These are phyloP conservation scores for Hippoglossus hippoglossus DNA, from an alignment of 2,797 vertebrate species.

Conservation along the genomic window DNA sequence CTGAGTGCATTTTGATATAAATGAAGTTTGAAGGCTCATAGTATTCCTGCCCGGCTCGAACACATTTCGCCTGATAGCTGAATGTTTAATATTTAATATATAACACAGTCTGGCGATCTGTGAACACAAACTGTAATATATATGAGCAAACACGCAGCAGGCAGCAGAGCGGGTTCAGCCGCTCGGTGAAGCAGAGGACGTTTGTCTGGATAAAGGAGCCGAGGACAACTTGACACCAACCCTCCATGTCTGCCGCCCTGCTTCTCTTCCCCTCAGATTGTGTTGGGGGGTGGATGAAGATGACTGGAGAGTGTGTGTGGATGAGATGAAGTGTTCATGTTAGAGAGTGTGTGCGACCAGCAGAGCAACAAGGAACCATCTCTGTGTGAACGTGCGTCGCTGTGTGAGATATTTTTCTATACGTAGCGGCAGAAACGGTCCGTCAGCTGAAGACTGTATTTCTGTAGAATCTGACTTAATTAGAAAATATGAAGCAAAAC, in stretches of 20 bases:
- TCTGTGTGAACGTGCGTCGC: conserved; percentile 12
- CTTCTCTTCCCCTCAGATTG: conserved; percentile 22
- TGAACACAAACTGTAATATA: conserved; percentile 65
- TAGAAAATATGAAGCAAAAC: too few relatives aligned
- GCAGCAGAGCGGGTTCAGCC: conserved; percentile 4
- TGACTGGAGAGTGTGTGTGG: conserved; percentile 1
- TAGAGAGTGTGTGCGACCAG: conserved; percentile 14
- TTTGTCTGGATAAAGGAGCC: conserved; percentile 30
- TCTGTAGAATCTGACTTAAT: neutral
- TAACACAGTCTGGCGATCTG: conserved; percentile 41
- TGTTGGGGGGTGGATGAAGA: neutral
- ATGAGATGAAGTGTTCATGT: conserved; percentile 40
- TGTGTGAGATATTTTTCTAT: neutral
- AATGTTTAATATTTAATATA: conserved; percentile 59
- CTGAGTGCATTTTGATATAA: conserved; percentile 43
- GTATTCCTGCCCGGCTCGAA: conserved; percentile 21
- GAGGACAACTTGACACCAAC: conserved; percentile 43
- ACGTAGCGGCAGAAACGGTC: neutral
- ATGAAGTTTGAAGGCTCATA: conserved; percentile 48
- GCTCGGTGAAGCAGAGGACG: conserved; percentile 35
- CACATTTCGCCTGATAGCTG: conserved; percentile 36
- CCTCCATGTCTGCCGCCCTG: conserved; percentile 38
- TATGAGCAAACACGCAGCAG: conserved; percentile 48
- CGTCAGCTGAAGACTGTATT: neutral
- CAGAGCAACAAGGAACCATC: conserved; percentile 13